These are phyloP conservation scores for Cuniculus paca DNA, from an alignment of 2,797 vertebrate species.

Conservation along the genomic window DNA sequence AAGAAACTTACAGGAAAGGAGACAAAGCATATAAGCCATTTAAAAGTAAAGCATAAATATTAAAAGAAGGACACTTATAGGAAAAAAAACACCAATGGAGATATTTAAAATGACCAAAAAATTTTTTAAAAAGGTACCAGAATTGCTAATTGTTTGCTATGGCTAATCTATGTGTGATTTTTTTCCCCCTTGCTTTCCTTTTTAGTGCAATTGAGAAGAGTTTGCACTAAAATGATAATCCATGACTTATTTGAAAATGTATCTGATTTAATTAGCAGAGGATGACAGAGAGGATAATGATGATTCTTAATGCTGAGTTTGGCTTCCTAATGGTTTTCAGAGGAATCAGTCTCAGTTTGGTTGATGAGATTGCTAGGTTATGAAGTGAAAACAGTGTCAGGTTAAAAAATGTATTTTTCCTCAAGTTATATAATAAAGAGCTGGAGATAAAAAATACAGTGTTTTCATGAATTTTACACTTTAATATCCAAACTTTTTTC, in stretches of 20 bases:
- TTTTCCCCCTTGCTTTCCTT: background rate
- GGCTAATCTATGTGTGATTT: background rate
- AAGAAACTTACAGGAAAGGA: background rate
- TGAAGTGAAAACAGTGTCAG: background rate
- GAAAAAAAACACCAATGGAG: background rate
- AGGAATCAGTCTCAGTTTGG: conserved; percentile 43
- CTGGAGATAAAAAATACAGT: background rate
- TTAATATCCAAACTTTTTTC: conserved; percentile 54
- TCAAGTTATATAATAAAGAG: conserved; percentile 60
- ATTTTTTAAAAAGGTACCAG: background rate
- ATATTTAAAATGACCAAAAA: background rate
- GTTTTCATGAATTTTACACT: conserved; percentile 46
- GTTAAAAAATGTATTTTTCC: conserved; percentile 32
- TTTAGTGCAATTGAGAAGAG: background rate
- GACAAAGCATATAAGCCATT: background rate
- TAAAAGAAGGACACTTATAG: background rate
- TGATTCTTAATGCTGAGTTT: background rate
- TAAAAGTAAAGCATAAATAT: background rate
- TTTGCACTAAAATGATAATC: conserved; percentile 40
- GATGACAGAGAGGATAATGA: background rate
- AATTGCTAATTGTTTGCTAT: background rate
- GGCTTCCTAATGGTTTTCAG: conserved; percentile 18
- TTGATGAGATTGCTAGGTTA: background rate
- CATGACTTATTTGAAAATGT: conserved; percentile 36
- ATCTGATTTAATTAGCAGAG: conserved; percentile 57